phyloP scores from a whole-genome alignment of 2,797 vertebrate genomes.

The Gephyroberyx darwinii region DNA sequence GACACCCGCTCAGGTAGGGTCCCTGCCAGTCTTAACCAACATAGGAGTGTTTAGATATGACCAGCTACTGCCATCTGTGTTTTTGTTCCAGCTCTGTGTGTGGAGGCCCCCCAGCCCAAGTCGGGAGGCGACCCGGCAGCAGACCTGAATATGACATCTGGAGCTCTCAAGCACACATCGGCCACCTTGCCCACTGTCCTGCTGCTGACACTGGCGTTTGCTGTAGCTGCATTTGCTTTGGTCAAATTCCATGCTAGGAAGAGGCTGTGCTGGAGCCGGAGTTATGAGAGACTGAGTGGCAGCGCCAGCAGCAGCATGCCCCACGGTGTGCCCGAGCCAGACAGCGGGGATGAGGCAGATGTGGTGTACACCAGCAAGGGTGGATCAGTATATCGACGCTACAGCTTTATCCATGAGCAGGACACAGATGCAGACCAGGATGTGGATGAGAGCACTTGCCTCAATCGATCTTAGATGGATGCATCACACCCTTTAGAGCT shows the following conservation, averaged over 20 bases:
- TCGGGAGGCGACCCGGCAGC: slow-evolving; percentile 40
- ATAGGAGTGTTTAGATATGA: neutral
- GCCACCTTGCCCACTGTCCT: slow-evolving; percentile 71
- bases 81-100: slow-evolving; percentile 76
- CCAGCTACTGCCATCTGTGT: slow-evolving; percentile 1
- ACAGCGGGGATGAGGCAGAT: slow-evolving; percentile 83
- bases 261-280: slow-evolving; percentile 82
- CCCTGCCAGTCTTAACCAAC: neutral
- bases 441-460: slow-evolving; percentile 65
- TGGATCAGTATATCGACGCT: slow-evolving; percentile 77
- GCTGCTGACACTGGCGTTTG: slow-evolving; percentile 67
- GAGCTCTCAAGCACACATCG: slow-evolving; percentile 66
- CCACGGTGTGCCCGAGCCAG: slow-evolving; percentile 77
- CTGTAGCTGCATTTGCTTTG: slow-evolving; percentile 70
- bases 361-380: slow-evolving; percentile 84
- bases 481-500: neutral
- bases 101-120: slow-evolving; percentile 71
- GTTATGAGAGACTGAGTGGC: slow-evolving; percentile 83
- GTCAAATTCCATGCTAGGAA: slow-evolving; percentile 77
- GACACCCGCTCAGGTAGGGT: slow-evolving; percentile 78
- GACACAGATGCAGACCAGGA: slow-evolving; percentile 70
- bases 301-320: slow-evolving; percentile 71
- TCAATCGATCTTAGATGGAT: slow-evolving; percentile 65
- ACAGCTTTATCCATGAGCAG: slow-evolving; percentile 77
- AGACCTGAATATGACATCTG: slow-evolving; percentile 58